These are phyloP conservation scores for Chionoecetes opilio DNA, from an alignment of 1,140 invertebrate genomes.

Conservation along the genomic window DNA sequence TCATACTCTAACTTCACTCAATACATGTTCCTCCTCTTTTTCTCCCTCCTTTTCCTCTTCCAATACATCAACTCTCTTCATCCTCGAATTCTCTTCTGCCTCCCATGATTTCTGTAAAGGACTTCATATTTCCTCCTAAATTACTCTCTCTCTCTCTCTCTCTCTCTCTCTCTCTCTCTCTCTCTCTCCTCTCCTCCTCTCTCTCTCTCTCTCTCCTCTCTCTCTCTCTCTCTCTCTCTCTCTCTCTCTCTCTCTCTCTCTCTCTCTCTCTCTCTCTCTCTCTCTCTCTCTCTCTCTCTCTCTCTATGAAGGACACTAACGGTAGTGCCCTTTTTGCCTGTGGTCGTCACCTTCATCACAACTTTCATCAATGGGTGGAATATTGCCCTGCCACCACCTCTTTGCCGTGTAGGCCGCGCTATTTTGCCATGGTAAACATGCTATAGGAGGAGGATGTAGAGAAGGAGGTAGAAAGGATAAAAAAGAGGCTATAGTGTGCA, in stretches of 20 bases:
- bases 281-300: neutral
- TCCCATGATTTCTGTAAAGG: neutral
- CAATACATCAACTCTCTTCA: neutral
- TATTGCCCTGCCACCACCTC: too few species aligned
- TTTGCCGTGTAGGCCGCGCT: too few species aligned
- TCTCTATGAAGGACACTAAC: neutral
- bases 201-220: neutral
- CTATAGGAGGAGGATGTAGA: too few species aligned
- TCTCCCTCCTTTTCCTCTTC: neutral
- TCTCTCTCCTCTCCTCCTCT: neutral
- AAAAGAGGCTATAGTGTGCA: too few species aligned
- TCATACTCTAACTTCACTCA: too few species aligned
- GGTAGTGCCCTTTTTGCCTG: neutral
- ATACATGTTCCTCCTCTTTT: too few species aligned
- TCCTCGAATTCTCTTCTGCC: neutral
- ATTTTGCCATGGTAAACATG: too few species aligned
- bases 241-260: neutral
- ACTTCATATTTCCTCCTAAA: neutral
- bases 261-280: neutral
- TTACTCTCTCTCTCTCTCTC: neutral
- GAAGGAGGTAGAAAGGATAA: too few species aligned
- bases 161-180: neutral
- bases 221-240: conserved; percentile 2
- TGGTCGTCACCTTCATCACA: too few species aligned
- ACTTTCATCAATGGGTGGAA: neutral